Evolutionary conservation across 2,797 vertebrate species (phyloP).

Genomic region (Cetoscarus ocellatus): DNA sequence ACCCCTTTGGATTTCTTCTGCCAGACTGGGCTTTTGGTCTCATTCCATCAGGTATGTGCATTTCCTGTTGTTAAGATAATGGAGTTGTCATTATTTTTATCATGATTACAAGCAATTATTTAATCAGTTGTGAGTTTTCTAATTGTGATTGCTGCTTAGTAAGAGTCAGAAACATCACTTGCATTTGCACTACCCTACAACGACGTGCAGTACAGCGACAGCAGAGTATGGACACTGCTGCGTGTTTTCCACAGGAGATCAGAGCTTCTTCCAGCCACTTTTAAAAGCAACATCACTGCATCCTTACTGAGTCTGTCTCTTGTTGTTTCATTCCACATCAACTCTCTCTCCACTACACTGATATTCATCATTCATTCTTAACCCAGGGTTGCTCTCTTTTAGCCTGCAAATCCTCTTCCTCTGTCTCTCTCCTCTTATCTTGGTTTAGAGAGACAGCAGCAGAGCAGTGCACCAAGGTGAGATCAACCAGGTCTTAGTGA

Average conservation of each 20-base stretch:
- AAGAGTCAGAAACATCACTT: slow-evolving; percentile 19
- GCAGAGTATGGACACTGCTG: slow-evolving; percentile 16
- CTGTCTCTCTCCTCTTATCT: not conserved
- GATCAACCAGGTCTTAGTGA: slow-evolving; percentile 65
- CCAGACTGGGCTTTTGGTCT: slow-evolving; percentile 73
- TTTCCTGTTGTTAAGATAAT: not conserved
- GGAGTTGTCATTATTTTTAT: slow-evolving; percentile 25
- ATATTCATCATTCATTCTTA: slow-evolving; percentile 62
- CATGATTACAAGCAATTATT: slow-evolving; percentile 51
- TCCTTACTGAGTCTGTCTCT: slow-evolving; percentile 35
- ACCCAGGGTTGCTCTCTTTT: slow-evolving; percentile 34
- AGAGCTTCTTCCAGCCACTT: not conserved
- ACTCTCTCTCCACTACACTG: slow-evolving; percentile 8
- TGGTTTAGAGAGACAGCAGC: slow-evolving; percentile 35
- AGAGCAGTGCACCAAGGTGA: slow-evolving; percentile 43
- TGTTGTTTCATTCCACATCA: slow-evolving; percentile 43
- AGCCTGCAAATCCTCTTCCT: slow-evolving; percentile 18
- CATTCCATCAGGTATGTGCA: slow-evolving; percentile 78
- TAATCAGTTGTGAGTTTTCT: slow-evolving; percentile 52
- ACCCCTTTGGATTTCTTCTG: slow-evolving; percentile 60
- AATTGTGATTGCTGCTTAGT: slow-evolving; percentile 45
- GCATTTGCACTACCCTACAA: slow-evolving; percentile 17
- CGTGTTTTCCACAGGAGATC: not conserved
- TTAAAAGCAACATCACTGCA: slow-evolving; percentile 14
- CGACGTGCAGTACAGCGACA: slow-evolving; percentile 6